Conservation (phyloP, 2,888 invertebrate species). For the Protophormia terraenovae region DNA sequence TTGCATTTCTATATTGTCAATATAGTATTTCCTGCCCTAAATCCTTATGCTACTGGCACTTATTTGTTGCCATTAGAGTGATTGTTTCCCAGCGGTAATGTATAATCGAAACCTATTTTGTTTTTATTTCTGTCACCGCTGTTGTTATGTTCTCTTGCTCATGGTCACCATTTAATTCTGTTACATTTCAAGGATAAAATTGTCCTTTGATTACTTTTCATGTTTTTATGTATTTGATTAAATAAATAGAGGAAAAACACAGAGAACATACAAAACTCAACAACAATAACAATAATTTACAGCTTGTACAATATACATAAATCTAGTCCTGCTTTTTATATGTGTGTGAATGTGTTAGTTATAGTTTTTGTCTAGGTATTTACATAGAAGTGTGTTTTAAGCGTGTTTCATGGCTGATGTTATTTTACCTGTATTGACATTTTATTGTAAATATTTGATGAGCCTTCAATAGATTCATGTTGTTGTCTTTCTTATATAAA, state of each 20-base stretch:
- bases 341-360: background rate
- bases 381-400: background rate
- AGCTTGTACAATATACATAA: too few species aligned
- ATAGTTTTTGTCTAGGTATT: background rate
- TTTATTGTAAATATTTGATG: conserved; percentile 1
- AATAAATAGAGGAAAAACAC: background rate
- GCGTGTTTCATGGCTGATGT: background rate
- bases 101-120: background rate
- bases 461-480: background rate
- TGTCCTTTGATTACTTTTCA: background rate
- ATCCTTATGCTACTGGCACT: background rate
- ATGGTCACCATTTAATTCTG: background rate
- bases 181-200: conserved; percentile 10
- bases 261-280: background rate
- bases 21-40: background rate
- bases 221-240: background rate
- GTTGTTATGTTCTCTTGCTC: background rate
- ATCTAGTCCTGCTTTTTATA: background rate
- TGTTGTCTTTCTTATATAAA: background rate
- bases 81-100: background rate
- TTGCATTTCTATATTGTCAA: background rate
- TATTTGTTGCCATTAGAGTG: background rate
- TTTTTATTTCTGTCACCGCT: background rate
- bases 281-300: background rate
- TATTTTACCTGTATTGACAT: background rate